phyloP scores from a whole-genome alignment of 2,113 vertebrate genomes.

The Lagopus muta region DNA sequence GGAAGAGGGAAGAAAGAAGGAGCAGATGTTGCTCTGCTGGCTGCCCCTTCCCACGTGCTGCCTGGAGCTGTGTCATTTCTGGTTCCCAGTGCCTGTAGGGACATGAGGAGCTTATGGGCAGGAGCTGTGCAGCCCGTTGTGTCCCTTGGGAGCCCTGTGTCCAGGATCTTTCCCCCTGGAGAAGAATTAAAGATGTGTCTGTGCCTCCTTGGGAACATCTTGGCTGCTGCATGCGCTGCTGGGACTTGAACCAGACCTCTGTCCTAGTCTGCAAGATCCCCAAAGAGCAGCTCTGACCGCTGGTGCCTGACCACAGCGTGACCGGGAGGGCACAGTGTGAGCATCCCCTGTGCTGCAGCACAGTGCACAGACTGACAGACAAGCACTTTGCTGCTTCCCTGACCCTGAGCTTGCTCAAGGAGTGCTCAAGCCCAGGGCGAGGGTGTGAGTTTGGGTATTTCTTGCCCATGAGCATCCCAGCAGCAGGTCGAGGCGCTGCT shows the following conservation, averaged over 20 bases:
- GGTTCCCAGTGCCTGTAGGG: not conserved
- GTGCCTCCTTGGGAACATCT: not conserved
- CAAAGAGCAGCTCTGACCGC: not conserved
- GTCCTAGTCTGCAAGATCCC: not conserved
- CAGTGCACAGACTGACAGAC: not conserved
- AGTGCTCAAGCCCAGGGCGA: fast-evolving
- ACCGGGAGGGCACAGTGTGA: fast-evolving
- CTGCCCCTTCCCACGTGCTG: not conserved
- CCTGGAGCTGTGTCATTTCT: not conserved
- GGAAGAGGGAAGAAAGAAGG: not conserved
- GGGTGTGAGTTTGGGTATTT: not conserved
- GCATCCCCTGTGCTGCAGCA: not conserved
- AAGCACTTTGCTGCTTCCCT: not conserved
- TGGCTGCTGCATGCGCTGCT: not conserved
- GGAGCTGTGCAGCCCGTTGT: fast-evolving
- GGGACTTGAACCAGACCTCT: slow-evolving; percentile 23
- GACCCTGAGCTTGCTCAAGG: not conserved
- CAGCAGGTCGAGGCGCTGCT: not conserved
- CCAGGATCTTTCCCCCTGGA: not conserved
- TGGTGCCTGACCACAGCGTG: not conserved
- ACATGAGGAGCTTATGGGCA: not conserved
- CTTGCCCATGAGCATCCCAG: not conserved
- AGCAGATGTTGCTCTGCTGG: not conserved
- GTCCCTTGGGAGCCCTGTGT: not conserved
- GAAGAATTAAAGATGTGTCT: fast-evolving